Conservation (phyloP, 2,113 vertebrate genomes). For the Esox niger region DNA sequence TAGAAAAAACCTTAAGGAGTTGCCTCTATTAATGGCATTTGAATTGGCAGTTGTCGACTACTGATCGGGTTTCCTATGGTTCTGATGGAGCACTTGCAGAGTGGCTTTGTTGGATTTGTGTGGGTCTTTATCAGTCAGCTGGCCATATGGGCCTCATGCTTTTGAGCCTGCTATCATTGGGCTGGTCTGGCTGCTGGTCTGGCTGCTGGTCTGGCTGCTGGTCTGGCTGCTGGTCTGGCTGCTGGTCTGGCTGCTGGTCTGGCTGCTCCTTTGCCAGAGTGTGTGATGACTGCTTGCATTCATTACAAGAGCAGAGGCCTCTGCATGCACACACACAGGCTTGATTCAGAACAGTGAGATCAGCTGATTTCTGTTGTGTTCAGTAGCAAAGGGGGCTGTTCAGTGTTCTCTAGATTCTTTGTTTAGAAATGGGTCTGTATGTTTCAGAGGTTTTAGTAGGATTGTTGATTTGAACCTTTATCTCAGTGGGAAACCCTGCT, state of each 20-base stretch:
- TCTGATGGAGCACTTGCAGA: background rate
- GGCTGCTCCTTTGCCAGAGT: background rate
- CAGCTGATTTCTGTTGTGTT: constrained; percentile 52
- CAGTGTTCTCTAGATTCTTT: too few species aligned
- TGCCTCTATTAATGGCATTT: too few species aligned
- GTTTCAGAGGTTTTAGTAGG: too few species aligned
- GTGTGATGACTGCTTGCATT: constrained; percentile 1
- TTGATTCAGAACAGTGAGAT: constrained; percentile 46
- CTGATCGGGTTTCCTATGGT: background rate
- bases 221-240: background rate
- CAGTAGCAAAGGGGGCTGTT: too few species aligned
- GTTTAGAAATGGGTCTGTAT: too few species aligned
- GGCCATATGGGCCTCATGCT: constrained; percentile 9
- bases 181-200: background rate
- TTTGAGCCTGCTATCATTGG: constrained; percentile 5
- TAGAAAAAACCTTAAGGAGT: too few species aligned
- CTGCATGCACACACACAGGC: too few species aligned
- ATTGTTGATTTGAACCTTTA: too few species aligned
- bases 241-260: too few species aligned
- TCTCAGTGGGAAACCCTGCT: too few species aligned
- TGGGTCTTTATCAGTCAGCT: constrained; percentile 36
- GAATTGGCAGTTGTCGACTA: too few species aligned
- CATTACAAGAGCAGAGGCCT: too few species aligned
- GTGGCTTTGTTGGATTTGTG: constrained; percentile 12
- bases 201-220: background rate